Evolutionary conservation across 2,113 vertebrate genomes (phyloP), one percentile per base, ranked within the genome.

Genomic region (Callipepla californica): DNA sequence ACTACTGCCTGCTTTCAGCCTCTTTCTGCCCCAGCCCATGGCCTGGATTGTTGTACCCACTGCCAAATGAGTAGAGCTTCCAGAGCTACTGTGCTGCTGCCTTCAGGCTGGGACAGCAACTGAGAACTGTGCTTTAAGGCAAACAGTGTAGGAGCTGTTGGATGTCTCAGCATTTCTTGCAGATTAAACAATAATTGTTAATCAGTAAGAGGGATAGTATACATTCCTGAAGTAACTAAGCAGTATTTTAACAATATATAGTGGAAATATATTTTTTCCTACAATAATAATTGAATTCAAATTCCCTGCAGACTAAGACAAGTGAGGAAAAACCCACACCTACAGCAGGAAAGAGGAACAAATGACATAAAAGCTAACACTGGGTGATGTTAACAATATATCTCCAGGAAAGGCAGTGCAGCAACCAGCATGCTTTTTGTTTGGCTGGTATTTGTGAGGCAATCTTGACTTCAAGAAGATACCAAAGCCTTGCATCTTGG

Each of bases 1-100:
- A 8, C 1, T 26, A 25, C 6, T 2, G 8, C 32, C 45, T 2
- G 0, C 6, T 77, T 57, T 72, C 14, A 73, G 19, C 13, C 13
- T 40, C 26, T 1, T 1, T 73, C 67, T 80, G 19, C 22, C 16
- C 17, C 36, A 76, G 32, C 32, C 38, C 1, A 7, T 28, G 40
- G 38, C 10, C 19, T 21, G 32, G 70, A 50, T 65, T 75, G 7
- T 44, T 59, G 23, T 34, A 73, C 7, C 38, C 15, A 1, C 12
- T 11, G 38, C 53, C 74, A 62, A 38, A 6, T 1, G 0, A 5
- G 47, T 13, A 61, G 28, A 89, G 11, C 20, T 67, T 57, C 17
- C 85, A 68, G 30, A 0, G 0, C 2, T 2, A 65, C 32, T 68
- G 51, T 67, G 32, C 47, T 89, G 2, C 32, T 20, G 23, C 53